These are phyloP conservation scores for Drosophila sproati DNA, from an alignment of 1,140 invertebrate species.

Conservation along the genomic window DNA sequence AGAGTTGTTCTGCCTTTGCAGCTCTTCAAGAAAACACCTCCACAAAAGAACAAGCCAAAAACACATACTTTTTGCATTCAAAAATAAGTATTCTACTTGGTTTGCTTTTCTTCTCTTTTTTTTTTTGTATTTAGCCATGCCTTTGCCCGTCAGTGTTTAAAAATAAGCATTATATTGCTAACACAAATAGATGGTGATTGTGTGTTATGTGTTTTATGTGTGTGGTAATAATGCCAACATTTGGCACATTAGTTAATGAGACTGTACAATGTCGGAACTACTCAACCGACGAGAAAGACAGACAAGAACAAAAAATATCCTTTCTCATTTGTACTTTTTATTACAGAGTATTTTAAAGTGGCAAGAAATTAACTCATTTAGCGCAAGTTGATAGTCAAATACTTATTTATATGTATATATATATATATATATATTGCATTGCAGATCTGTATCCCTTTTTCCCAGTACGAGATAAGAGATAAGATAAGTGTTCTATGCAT, in stretches of 20 bases:
- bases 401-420: too few species aligned
- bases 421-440: too few species aligned
- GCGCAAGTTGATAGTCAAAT: too few species aligned
- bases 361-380: too few species aligned
- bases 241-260: constrained; percentile 38
- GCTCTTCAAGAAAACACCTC: not conserved
- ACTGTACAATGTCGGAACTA: constrained; percentile 4
- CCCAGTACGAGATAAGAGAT: too few species aligned
- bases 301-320: not conserved
- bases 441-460: too few species aligned
- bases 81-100: constrained; percentile 25
- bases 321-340: not conserved
- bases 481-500: too few species aligned
- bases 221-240: constrained; percentile 24
- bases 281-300: not conserved
- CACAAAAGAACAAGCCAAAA: constrained; percentile 24
- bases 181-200: constrained; percentile 11
- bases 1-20: constrained; percentile 16
- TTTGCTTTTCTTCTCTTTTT: constrained; percentile 2
- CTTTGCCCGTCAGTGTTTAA: constrained; percentile 44
- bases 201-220: constrained; percentile 13
- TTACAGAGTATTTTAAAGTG: not conserved
- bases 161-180: constrained; percentile 43
- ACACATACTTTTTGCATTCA: constrained; percentile 34
- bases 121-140: constrained; percentile 3